These are phyloP conservation scores for Grantiella picta DNA, from an alignment of 2,113 vertebrate species.

Conservation along the genomic window DNA sequence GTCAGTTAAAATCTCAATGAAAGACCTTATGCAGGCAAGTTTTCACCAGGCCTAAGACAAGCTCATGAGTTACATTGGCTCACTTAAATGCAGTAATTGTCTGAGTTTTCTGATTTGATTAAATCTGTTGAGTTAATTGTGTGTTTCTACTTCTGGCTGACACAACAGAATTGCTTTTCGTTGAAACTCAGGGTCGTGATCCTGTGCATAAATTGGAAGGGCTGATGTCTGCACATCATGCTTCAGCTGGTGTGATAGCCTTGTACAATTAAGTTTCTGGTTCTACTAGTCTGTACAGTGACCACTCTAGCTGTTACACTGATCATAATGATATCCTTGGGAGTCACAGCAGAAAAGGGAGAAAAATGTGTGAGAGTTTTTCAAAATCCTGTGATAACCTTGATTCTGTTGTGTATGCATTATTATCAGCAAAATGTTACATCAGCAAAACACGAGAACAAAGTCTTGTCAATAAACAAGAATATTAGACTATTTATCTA, in stretches of 20 bases:
- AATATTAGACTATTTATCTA: not conserved
- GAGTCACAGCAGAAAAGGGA: not conserved
- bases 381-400: not conserved
- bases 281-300: not conserved
- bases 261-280: not conserved
- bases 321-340: not conserved
- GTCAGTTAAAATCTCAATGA: not conserved
- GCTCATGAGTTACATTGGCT: not conserved
- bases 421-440: rapidly evolving
- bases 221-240: rapidly evolving
- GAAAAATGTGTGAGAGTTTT: not conserved
- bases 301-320: not conserved
- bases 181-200: not conserved
- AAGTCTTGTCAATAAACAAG: not conserved
- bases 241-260: not conserved
- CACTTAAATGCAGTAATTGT: not conserved
- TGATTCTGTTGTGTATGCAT: not conserved
- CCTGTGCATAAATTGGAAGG: not conserved
- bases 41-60: not conserved
- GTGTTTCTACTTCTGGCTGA: not conserved
- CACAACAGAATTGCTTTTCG: not conserved
- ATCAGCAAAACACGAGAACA: not conserved
- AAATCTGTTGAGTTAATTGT: not conserved
- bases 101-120: not conserved
- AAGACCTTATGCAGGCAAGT: not conserved